Base-by-base conservation (phyloP, 2,888 invertebrate species). In the Halocaridina rubra region DNA sequence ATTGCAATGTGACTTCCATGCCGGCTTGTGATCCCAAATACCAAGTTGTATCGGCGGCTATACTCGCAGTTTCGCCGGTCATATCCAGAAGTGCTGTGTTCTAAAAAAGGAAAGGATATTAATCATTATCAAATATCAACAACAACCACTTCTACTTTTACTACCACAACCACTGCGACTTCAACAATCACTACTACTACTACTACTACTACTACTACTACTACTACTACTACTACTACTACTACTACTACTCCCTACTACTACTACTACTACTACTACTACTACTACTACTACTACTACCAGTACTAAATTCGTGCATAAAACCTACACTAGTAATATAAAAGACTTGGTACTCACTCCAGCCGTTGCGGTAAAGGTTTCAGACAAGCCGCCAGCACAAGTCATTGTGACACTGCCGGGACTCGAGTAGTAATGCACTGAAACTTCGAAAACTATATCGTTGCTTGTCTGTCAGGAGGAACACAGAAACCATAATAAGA, bases 1-100 rank as follows among this genome's bases (percentile, higher is more conserved):
- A 84, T 10, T 13, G 46, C 22, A 86, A 71, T 7, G 1, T 71
- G 61, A 80, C 32, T 3, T 72, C n/a, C 3, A 86, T 30, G 2
- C 82, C 86, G 3, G 71, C 78, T 57, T 86, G 86, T 0, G 71
- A 79, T 0, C 86, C 86, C 1, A 24, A 19, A 53, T 86, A 86
- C 86, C 86, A 86, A 22, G n/a, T 69, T 19, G 4, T n/a, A 27
- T 75, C 53, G 3, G 0, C 16, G 13, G 67, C 30, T 3, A 78
- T 69, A 39, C 67, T 75, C 24, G 27, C 79, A 1, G 22, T 57
- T 22, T 82, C 13, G 27, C 57, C 76, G 0, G 5, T n/a, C 13
- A 57, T 69, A 19, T 24, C 69, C 7, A 10, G 53, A 19, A 53
- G 2, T 53, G 24, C 22, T 10, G 29, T n/a, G 1, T 10, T 75